Evolutionary conservation across 2,113 vertebrate genomes (phyloP).

Genomic region (Procavia capensis): DNA sequence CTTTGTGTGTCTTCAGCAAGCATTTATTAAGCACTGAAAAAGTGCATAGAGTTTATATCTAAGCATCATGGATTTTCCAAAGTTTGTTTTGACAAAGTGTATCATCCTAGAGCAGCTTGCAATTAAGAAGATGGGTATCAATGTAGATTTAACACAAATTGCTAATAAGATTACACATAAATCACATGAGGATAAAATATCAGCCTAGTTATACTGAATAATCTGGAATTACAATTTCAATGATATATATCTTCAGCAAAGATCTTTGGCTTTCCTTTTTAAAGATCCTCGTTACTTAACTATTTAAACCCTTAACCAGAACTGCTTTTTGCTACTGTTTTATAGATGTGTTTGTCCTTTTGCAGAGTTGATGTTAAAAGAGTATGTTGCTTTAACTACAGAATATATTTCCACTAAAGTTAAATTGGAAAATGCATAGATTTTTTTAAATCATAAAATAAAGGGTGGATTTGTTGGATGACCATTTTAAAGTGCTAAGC

Average conservation of each 20-base stretch:
- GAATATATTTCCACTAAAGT: not conserved
- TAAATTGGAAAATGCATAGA: not conserved
- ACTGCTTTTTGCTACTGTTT: not conserved
- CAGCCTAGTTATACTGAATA: not conserved
- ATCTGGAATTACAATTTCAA: not conserved
- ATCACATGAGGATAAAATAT: not conserved
- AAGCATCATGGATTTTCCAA: not conserved
- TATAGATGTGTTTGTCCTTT: not conserved
- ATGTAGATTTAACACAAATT: not conserved
- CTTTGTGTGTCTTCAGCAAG: not conserved
- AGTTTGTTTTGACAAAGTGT: not conserved
- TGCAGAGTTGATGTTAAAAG: not conserved
- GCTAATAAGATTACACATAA: not conserved
- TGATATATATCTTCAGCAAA: not conserved
- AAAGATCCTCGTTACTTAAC: not conserved
- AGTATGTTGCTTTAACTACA: not conserved
- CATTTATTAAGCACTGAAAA: not conserved
- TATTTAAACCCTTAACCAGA: not conserved
- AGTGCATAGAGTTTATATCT: not conserved
- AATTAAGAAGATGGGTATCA: not conserved
- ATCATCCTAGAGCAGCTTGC: not conserved
- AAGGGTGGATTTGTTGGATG: not conserved
- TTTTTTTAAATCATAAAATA: not conserved
- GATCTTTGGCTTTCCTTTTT: not conserved
- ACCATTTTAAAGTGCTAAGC: constrained; percentile 5